Conservation (phyloP, 2,888 invertebrate species). For the Trimorus sp. region DNA sequence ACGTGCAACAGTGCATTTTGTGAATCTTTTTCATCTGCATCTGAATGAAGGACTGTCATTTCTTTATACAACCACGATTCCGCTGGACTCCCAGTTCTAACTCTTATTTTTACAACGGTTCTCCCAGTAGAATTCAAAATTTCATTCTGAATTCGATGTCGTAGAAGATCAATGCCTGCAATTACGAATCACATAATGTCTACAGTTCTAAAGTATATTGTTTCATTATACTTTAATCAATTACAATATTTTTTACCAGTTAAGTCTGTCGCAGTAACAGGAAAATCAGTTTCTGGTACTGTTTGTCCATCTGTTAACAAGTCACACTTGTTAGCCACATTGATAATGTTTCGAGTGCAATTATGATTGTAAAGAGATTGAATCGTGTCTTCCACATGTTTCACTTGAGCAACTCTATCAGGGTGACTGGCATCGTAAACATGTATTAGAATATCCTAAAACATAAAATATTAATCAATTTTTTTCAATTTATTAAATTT, state of each 20-base stretch:
- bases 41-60: constrained; percentile 83
- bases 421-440: constrained; percentile 90
- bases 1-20: constrained; percentile 84
- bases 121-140: constrained; percentile 83
- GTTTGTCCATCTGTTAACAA: constrained; percentile 74
- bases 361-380: constrained; percentile 81
- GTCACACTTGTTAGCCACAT: constrained; percentile 90
- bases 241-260: constrained; percentile 75
- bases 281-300: constrained; percentile 73
- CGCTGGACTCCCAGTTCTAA: constrained; percentile 84
- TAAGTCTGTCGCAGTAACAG: constrained; percentile 82
- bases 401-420: constrained; percentile 86
- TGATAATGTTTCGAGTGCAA: constrained; percentile 83
- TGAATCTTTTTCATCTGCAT: constrained; percentile 82
- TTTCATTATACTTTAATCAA: too few species aligned
- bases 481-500: too few species aligned
- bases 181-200: background rate
- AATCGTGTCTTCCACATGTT: constrained; percentile 87
- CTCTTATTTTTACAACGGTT: constrained; percentile 83
- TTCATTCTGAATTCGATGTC: constrained; percentile 81
- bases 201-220: too few species aligned
- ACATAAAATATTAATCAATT: constrained; percentile 60
- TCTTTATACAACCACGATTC: constrained; percentile 86
- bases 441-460: constrained; percentile 90
- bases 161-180: constrained; percentile 82